These are phyloP conservation scores for Okapia johnstoni DNA, from an alignment of 2,113 vertebrate species.

Conservation along the genomic window DNA sequence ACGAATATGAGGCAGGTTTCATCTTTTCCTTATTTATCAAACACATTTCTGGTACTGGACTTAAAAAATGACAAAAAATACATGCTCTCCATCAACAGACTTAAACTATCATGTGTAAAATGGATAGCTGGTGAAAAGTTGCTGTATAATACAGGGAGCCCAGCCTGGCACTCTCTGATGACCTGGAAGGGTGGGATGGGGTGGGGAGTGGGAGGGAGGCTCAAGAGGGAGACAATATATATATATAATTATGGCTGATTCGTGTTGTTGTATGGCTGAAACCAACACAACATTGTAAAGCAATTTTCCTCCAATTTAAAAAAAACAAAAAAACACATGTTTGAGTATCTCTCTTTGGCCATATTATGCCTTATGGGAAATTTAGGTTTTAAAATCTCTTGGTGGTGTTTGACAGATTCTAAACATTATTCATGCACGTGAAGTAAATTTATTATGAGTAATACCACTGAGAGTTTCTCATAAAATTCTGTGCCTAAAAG, in stretches of 20 bases:
- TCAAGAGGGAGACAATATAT: neutral
- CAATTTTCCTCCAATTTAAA: neutral
- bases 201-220: neutral
- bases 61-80: neutral
- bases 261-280: neutral
- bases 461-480: conserved; percentile 53
- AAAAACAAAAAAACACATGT: neutral
- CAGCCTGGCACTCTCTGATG: neutral
- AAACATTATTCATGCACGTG: conserved; percentile 30
- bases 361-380: neutral
- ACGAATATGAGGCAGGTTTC: neutral
- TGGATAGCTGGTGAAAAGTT: neutral
- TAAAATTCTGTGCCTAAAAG: conserved; percentile 56
- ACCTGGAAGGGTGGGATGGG: neutral
- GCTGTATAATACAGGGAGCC: neutral
- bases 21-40: neutral
- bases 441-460: conserved; percentile 42
- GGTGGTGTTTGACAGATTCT: conserved; percentile 28
- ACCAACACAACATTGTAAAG: neutral
- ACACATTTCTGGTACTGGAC: neutral
- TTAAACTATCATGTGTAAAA: neutral
- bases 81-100: neutral
- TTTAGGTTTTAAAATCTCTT: conserved; percentile 17
- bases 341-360: neutral
- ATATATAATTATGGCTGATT: neutral